Base-by-base conservation (phyloP, 2,113 vertebrate species). In the Lampris megalopsis region DNA sequence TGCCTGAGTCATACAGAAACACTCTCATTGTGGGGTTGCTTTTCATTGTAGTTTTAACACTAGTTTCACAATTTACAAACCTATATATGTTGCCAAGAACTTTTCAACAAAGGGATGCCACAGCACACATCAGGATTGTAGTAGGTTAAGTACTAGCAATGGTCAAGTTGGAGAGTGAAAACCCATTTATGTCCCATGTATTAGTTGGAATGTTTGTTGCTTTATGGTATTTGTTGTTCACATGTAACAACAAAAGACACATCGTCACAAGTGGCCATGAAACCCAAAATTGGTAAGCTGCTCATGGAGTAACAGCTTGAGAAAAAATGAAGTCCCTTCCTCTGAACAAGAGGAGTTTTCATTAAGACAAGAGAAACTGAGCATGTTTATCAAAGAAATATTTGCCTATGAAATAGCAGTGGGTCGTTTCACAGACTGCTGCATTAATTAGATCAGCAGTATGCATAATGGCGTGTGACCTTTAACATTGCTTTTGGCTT, bases 391-490 rank as follows among this genome's bases (percentile, higher is more conserved):
- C 43, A 58, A 24, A 42, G 10, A 69, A 69, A 47, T 79, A 85
- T 82, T 89, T 73, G 62, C 41, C 83, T 59, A 53, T 88, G 76
- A 90, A 89, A 87, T 88, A 82, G 81, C 73, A 35, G 63, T 37
- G 47, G 59, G 42, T 65, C 72, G 68, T 91, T 84, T 88, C 81
- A 90, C 53, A 75, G 83, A 82, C 77, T 75, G 82, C 69, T 43
- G 74, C 78, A 71, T 88, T 93, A 94, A 94, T 92, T 92, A 90
- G 88, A 92, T 86, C 87, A 86, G 78, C 58, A 11, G 70, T 86
- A 83, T 71, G 66, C 85, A 90, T 89, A 92, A 93, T 86, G 84
- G 81, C 66, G 81, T 75, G 53, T 93, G 92, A 94, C 94, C 93
- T 94, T 94, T 89, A 83, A 75, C 82, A 42, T 82, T 67, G 67